Conservation (phyloP, 2,797 vertebrate species). For the Spheniscus humboldti region DNA sequence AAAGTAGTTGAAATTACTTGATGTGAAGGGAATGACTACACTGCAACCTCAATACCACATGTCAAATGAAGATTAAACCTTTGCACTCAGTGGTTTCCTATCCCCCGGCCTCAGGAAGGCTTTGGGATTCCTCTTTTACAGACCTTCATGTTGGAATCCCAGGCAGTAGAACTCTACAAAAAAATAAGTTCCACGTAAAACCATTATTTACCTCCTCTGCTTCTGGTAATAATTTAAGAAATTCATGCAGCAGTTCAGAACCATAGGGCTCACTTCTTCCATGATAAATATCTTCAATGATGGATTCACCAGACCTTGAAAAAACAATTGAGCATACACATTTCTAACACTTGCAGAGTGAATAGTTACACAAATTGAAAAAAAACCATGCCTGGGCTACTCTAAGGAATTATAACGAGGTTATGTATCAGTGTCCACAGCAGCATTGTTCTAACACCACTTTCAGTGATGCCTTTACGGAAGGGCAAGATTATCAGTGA, state of each 20-base stretch:
- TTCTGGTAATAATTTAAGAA: constrained; percentile 93
- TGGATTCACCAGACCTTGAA: constrained; percentile 87
- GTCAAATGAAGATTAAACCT: background rate
- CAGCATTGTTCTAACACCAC: background rate
- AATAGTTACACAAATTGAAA: background rate
- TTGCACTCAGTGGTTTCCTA: background rate
- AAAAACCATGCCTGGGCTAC: background rate
- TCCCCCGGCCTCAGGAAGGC: background rate
- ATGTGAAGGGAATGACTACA: background rate
- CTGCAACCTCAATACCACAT: background rate
- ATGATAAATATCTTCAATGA: constrained; percentile 89
- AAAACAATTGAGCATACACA: constrained; percentile 39
- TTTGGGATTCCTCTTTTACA: background rate
- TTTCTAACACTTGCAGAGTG: background rate
- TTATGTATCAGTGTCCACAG: background rate
- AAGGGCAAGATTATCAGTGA: background rate
- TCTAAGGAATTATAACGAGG: background rate
- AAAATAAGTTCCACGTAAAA: background rate
- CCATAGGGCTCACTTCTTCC: constrained; percentile 86
- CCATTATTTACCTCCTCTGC: constrained; percentile 85
- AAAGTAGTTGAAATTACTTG: background rate
- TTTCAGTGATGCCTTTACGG: background rate
- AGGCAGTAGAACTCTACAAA: background rate
- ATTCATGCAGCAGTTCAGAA: constrained; percentile 88
- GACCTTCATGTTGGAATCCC: background rate